These are phyloP conservation scores for Lypha dubia DNA, from an alignment of 2,888 invertebrate species.

Conservation along the genomic window DNA sequence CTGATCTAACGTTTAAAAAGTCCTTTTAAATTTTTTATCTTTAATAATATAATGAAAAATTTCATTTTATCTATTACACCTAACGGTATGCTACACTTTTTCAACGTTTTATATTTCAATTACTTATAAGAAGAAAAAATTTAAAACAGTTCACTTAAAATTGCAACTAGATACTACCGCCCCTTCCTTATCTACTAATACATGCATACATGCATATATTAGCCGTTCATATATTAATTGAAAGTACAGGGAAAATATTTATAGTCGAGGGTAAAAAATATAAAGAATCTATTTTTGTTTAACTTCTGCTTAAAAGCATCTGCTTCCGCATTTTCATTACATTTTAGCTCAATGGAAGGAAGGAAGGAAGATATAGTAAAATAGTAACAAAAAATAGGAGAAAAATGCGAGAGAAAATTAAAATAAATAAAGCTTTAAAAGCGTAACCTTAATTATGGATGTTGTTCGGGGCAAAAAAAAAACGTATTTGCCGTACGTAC, in stretches of 20 bases:
- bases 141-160: slow-evolving; percentile 28
- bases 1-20: neutral
- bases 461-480: neutral
- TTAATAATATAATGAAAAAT: neutral
- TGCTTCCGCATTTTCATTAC: slow-evolving; percentile 54
- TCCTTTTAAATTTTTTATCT: neutral
- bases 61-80: neutral
- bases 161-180: slow-evolving; percentile 18
- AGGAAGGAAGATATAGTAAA: slow-evolving; percentile 16
- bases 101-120: neutral
- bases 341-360: slow-evolving; percentile 4
- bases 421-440: slow-evolving; percentile 54
- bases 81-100: slow-evolving; percentile 11
- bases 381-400: slow-evolving; percentile 4
- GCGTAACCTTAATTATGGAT: slow-evolving; percentile 46
- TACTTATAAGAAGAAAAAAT: slow-evolving; percentile 29
- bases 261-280: slow-evolving; percentile 23
- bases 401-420: slow-evolving; percentile 21
- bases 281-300: slow-evolving; percentile 44
- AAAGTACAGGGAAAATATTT: slow-evolving; percentile 23
- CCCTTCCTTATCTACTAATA: neutral
- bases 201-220: too few species aligned
- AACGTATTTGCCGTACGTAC: neutral
- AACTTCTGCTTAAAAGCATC: slow-evolving; percentile 57
- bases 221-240: slow-evolving; percentile 51